Evolutionary conservation across 2,797 vertebrate genomes (phyloP), one percentile per base, ranked within the genome.

Genomic region (Coluber constrictor): DNA sequence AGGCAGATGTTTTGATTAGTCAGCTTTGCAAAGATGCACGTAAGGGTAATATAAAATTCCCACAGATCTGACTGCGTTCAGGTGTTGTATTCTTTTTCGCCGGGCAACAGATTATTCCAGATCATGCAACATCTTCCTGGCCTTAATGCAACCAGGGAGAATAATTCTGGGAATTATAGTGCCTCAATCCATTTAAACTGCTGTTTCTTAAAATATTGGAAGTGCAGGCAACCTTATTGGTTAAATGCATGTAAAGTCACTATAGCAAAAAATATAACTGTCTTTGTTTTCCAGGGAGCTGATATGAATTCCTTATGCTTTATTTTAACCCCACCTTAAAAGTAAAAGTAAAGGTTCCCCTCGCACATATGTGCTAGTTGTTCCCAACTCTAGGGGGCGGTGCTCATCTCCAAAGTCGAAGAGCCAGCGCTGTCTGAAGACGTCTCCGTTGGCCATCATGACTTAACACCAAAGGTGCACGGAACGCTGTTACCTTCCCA

Each of bases 261-360:
- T 88, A 20, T 93, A 57, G 10, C 91, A 3, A 0, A 0, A 0
- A 74, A 0, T 91, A 86, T 88, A 60, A 32, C 15, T 0, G 0
- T 93, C 51, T 11, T 43, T 27, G 13, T 74, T 93, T 96, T 95
- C 90, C 95, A 91, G 89, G 94, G 95, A 94, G 96, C 95, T 95
- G 95, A 94, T 96, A 95, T 89, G 95, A 93, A 93, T 94, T 87
- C 96, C 94, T 97, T 96, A 88, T 87, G 92, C 93, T 25, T 91
- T 54, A 66, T 61, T 74, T 90, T 20, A 25, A n/a, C 13, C 12
- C 70, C 92, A 74, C 91, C 29, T 32, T 7, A 51, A 51, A 51
- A 51, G 47, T 51, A 51, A 51, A 51, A 6, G 6, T 51, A 51
- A 51, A 51, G 5, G 47, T 51, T 51, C 47, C 47, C 47, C 47